Percentiles rank a stretch among this genome's conserved stretches.
Evolutionary conservation across 2,113 vertebrate genomes (phyloP).

Genomic region (Fregata magnificens): DNA sequence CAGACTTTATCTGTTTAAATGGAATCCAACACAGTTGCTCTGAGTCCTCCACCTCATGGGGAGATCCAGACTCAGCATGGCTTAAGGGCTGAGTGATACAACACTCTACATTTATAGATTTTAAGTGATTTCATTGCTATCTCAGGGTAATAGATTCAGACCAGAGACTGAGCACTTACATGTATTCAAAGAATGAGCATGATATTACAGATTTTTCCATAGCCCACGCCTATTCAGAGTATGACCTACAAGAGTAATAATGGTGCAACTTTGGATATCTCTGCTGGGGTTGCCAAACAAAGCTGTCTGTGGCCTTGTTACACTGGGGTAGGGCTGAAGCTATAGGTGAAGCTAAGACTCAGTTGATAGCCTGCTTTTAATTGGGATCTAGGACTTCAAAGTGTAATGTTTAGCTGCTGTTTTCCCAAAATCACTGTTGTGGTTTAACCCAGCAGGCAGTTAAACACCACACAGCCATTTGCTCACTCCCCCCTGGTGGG

Average conservation of each 20-base stretch:
- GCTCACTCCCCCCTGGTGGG: no score
- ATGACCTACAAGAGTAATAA: neutral
- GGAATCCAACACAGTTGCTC: neutral
- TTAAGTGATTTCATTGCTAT: neutral
- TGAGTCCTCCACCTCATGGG: neutral
- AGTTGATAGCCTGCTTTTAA: neutral
- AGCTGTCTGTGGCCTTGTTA: neutral
- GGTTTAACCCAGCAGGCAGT: no score
- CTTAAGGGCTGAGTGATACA: neutral
- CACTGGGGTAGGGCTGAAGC: neutral
- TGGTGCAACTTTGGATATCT: neutral
- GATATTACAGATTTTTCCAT: neutral
- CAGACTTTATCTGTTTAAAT: neutral
- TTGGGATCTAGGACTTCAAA: neutral
- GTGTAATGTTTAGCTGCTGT: neutral
- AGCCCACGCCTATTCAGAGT: neutral
- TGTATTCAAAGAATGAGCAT: neutral
- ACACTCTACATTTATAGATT: neutral
- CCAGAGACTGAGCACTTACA: neutral
- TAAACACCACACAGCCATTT: no score
- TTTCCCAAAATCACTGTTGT: neutral
- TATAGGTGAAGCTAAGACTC: neutral
- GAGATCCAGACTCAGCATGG: neutral
- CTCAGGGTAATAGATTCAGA: neutral
- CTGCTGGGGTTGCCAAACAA: neutral